Conservation (phyloP, 1,140 invertebrate genomes). For the Acromyrmex charruanus region DNA sequence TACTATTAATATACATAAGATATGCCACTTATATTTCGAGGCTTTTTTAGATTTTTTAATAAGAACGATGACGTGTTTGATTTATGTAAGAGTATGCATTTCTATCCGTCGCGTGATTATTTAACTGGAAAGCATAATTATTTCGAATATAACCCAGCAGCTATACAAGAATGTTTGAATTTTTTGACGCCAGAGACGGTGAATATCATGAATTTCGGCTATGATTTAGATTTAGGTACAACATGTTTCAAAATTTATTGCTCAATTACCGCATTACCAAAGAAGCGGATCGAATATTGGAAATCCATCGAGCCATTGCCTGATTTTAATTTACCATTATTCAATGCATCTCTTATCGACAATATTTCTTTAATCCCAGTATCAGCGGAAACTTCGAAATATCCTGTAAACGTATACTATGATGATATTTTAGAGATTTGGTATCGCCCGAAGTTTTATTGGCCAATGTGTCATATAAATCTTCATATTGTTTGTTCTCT, state of each 20-base stretch:
- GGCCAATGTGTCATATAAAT: conserved; percentile 93
- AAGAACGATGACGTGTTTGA: conserved; percentile 91
- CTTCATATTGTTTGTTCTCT: conserved; percentile 92
- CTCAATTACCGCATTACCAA: too few species aligned
- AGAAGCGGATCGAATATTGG: conserved; percentile 88
- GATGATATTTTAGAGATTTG: conserved; percentile 91
- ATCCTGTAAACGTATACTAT: conserved; percentile 89
- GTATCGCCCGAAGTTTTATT: conserved; percentile 94
- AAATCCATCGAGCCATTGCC: conserved; percentile 86
- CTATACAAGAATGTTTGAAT: conserved; percentile 89
- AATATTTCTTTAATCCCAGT: conserved; percentile 91
- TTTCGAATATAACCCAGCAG: conserved; percentile 93
- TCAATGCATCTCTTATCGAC: conserved; percentile 94
- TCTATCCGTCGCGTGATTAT: conserved; percentile 92
- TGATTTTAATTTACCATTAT: conserved; percentile 90
- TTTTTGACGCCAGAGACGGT: conserved; percentile 90
- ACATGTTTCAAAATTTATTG: conserved; percentile 85
- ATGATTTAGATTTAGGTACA: conserved; percentile 89
- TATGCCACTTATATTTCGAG: background rate
- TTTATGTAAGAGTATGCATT: conserved; percentile 93
- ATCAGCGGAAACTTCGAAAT: conserved; percentile 80
- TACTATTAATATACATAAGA: background rate
- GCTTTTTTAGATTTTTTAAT: conserved; percentile 86
- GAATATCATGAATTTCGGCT: conserved; percentile 92
- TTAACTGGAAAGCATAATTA: conserved; percentile 91